Conservation (phyloP, 2,113 vertebrate genomes). For the Myiozetetes cayanensis region DNA sequence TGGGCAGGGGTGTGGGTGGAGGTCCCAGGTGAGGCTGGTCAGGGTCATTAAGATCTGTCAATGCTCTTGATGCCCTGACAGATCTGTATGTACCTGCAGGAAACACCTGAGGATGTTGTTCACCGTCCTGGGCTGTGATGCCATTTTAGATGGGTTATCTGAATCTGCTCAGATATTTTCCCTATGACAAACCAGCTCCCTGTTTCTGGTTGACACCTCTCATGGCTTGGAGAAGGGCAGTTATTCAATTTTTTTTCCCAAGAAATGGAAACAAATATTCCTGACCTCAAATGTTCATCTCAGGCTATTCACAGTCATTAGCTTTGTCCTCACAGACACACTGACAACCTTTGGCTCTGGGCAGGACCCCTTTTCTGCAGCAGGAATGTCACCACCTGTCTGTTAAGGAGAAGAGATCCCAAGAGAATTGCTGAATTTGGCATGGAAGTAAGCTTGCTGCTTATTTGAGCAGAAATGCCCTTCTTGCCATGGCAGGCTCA, state of each 20-base stretch:
- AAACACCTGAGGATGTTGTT: neutral
- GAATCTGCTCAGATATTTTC: neutral
- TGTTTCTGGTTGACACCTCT: neutral
- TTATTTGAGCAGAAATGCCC: accelerated
- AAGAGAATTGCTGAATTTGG: neutral
- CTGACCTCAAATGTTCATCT: neutral
- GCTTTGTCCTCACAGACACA: neutral
- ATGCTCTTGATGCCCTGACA: neutral
- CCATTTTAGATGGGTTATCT: neutral
- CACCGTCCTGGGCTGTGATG: accelerated
- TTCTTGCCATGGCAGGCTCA: neutral
- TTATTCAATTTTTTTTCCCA: neutral
- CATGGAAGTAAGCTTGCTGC: neutral
- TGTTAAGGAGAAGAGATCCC: neutral
- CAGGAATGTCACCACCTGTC: accelerated
- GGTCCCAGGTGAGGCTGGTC: neutral
- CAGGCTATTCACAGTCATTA: neutral
- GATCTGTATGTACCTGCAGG: neutral
- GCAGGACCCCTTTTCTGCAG: neutral
- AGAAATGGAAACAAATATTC: neutral
- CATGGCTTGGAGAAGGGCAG: neutral
- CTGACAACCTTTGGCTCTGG: neutral
- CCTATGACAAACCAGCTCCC: accelerated
- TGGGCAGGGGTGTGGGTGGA: neutral
- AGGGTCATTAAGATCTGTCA: neutral